These are phyloP conservation scores for Pseudomyrmex flavicornis DNA, from an alignment of 1,140 invertebrate genomes.

Conservation along the genomic window DNA sequence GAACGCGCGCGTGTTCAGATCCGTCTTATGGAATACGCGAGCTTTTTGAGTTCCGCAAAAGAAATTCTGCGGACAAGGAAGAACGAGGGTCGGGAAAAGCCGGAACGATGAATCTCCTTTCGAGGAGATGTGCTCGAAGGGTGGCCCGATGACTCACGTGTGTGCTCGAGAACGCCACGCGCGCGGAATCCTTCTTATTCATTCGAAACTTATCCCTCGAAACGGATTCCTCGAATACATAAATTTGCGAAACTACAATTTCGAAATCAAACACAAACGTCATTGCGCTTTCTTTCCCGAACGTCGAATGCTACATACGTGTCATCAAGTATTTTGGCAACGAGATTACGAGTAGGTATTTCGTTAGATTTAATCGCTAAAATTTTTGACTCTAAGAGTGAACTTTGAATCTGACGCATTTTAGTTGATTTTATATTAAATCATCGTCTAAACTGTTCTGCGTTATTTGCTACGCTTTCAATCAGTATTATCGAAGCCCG, in stretches of 20 bases:
- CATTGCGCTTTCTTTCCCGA: neutral
- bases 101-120: conserved; percentile 34
- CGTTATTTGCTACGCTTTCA: neutral
- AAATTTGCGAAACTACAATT: too few relatives aligned
- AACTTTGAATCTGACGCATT: too few relatives aligned
- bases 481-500: neutral
- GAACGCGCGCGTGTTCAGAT: conserved; percentile 44
- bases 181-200: conserved; percentile 32
- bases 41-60: conserved; percentile 28
- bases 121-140: neutral
- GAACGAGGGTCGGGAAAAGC: conserved; percentile 16
- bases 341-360: neutral
- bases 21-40: conserved; percentile 54
- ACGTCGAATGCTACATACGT: neutral
- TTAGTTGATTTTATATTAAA: neutral
- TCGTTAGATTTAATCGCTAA: neutral
- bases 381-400: neutral
- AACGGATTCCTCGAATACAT: neutral
- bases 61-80: conserved; percentile 43
- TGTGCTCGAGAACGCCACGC: neutral
- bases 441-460: neutral
- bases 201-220: conserved; percentile 24
- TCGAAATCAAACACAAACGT: too few relatives aligned
- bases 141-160: conserved; percentile 61
- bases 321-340: neutral